Evolutionary conservation across 2,797 vertebrate species (phyloP).

Genomic region (Ctenopoma multispine): DNA sequence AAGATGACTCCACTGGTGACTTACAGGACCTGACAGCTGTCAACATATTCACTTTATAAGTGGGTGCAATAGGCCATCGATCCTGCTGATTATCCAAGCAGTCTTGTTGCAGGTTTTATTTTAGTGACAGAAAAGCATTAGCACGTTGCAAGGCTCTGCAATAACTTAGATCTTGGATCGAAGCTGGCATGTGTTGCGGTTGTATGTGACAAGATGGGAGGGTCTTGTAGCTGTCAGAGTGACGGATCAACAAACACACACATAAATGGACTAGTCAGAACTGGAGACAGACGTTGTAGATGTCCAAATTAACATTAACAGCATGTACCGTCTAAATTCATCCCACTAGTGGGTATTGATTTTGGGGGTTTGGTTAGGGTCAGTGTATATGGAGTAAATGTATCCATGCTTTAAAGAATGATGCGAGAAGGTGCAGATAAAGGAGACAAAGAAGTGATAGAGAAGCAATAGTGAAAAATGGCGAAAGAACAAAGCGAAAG

Average conservation of each 20-base stretch:
- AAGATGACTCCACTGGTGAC: constrained; percentile 23
- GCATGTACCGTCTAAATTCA: constrained; percentile 32
- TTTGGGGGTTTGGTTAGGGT: constrained; percentile 14
- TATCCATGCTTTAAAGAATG: constrained; percentile 21
- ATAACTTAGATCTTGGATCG: constrained; percentile 72
- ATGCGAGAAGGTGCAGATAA: background rate
- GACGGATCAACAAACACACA: constrained; percentile 32
- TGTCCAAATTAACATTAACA: constrained; percentile 48
- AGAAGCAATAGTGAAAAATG: background rate
- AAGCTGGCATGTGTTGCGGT: constrained; percentile 64
- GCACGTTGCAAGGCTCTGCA: constrained; percentile 59
- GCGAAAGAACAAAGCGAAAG: background rate
- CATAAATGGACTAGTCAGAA: constrained; percentile 3
- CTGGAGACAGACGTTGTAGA: constrained; percentile 11
- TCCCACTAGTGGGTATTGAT: constrained; percentile 49
- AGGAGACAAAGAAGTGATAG: background rate
- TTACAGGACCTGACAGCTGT: constrained; percentile 50
- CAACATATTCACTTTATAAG: constrained; percentile 57
- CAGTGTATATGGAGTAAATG: constrained; percentile 9
- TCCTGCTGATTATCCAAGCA: constrained; percentile 84
- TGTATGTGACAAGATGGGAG: constrained; percentile 62
- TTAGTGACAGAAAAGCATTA: constrained; percentile 86
- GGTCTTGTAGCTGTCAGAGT: constrained; percentile 21
- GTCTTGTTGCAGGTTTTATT: constrained; percentile 83
- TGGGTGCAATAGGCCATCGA: constrained; percentile 80